Base-by-base conservation (phyloP, 2,888 invertebrate genomes). In the Cantharis rustica region DNA sequence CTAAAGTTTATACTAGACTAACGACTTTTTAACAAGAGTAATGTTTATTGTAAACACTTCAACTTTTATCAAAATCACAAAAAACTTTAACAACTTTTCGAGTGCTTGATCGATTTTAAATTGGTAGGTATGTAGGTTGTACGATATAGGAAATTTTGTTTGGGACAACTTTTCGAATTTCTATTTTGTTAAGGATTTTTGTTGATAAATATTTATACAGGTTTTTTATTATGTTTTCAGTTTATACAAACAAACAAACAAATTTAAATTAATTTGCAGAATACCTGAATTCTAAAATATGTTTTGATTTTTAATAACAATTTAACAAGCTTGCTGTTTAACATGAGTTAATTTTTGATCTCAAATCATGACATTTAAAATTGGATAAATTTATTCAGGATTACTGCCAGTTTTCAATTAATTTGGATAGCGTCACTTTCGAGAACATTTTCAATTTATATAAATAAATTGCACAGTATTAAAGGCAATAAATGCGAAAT, bases 371-470 rank as follows among this genome's bases (percentile, higher is more conserved):
- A 47, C 47, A n/a, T n/a, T 47, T 47, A 47, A 47, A 47, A 47
- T 47, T 47, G n/a, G 47, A 47, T 47, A 47, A 47, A 47, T 47
- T 47, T 47, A 47, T 47, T 47, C 47, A 47, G 47, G 15, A 66
- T 16, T 20, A 66, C 16, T 66, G 64, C n/a, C 64, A 66, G 64
- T 66, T 66, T 66, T 66, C 64, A 66, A 66, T 66, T 66, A 66
- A 66, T 66, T 66, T 66, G 64, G 64, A 66, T 66, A 66, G 64
- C 64, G 64, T 66, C 64, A 66, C 64, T 66, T 66, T 20, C 64
- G 64, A 66, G 64, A 66, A 66, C 64, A 23, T 66, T 66, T 66
- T 66, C 64, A 66, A 66, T 66, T 66, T 66, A 66, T 66, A 66
- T 66, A 66, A 66, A 66, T 66, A 66, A 66, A 66, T 66, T 66